Evolutionary conservation across 2,113 vertebrate species (phyloP).

Genomic region (Axis porcinus): DNA sequence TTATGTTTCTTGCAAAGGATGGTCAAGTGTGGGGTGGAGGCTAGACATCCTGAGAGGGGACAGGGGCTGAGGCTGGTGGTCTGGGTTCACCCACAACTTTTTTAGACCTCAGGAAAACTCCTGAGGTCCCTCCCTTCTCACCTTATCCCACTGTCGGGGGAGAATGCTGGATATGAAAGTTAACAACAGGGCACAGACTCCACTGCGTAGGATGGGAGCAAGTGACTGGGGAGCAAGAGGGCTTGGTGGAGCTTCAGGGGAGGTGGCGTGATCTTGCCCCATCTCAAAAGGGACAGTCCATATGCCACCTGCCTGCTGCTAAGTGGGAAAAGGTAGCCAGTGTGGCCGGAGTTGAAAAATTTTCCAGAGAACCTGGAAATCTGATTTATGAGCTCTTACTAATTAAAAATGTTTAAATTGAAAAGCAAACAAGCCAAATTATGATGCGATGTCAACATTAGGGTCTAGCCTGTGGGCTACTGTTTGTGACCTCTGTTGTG

Average conservation of each 20-base stretch:
- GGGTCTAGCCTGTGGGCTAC: neutral
- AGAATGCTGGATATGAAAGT: neutral
- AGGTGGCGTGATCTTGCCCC: rapidly evolving
- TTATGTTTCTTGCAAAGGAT: neutral
- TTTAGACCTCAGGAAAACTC: neutral
- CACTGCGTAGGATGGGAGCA: neutral
- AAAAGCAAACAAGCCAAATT: neutral
- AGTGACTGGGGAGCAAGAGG: neutral
- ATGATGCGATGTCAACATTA: neutral
- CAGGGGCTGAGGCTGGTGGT: neutral
- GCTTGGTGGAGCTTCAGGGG: neutral
- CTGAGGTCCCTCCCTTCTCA: neutral
- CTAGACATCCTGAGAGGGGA: neutral
- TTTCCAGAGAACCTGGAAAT: neutral
- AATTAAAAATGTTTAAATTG: neutral
- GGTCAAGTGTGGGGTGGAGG: neutral
- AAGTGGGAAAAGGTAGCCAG: neutral
- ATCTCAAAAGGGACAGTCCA: neutral
- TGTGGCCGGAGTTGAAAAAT: neutral
- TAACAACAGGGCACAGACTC: neutral
- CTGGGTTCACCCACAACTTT: neutral
- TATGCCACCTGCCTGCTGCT: too few species aligned
- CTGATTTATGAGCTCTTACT: neutral
- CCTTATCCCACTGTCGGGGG: neutral
- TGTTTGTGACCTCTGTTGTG: neutral